phyloP scores from a whole-genome alignment of 1,140 invertebrate species.

The Zaprionus capensis region DNA sequence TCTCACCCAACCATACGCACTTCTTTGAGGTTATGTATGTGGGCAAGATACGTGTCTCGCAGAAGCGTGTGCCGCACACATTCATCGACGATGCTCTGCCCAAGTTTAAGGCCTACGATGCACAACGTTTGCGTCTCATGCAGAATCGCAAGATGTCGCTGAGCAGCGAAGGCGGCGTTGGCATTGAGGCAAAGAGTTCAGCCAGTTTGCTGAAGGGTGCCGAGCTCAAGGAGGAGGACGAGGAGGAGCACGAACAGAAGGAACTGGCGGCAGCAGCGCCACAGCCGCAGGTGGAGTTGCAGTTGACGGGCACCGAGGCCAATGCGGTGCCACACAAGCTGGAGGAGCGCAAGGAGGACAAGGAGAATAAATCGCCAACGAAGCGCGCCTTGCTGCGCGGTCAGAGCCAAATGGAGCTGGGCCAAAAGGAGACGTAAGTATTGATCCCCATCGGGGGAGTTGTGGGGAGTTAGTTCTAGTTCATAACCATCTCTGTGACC shows the following conservation, averaged over 20 bases:
- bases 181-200: slow-evolving; percentile 61
- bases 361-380: slow-evolving; percentile 74
- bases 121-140: slow-evolving; percentile 87
- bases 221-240: slow-evolving; percentile 76
- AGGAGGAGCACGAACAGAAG: slow-evolving; percentile 55
- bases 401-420: slow-evolving; percentile 74
- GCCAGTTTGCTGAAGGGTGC: slow-evolving; percentile 58
- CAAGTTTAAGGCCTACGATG: slow-evolving; percentile 92
- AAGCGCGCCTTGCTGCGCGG: slow-evolving; percentile 64
- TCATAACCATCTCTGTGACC: slow-evolving; percentile 13
- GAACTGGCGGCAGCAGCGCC: slow-evolving; percentile 13
- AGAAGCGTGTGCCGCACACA: slow-evolving; percentile 92
- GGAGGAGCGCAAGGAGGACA: slow-evolving; percentile 68
- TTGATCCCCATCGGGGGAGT: neutral
- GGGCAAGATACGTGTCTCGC: slow-evolving; percentile 93
- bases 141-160: slow-evolving; percentile 83
- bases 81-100: slow-evolving; percentile 96
- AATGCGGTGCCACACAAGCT: slow-evolving; percentile 58
- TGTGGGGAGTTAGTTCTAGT: neutral
- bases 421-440: slow-evolving; percentile 79
- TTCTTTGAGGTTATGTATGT: slow-evolving; percentile 95
- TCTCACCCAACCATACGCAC: slow-evolving; percentile 92
- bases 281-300: slow-evolving; percentile 46
- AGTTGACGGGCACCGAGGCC: slow-evolving; percentile 57
- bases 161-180: slow-evolving; percentile 70